These are phyloP conservation scores for Yoshiicerus persimilis DNA, from an alignment of 1,140 invertebrate species.

Conservation along the genomic window DNA sequence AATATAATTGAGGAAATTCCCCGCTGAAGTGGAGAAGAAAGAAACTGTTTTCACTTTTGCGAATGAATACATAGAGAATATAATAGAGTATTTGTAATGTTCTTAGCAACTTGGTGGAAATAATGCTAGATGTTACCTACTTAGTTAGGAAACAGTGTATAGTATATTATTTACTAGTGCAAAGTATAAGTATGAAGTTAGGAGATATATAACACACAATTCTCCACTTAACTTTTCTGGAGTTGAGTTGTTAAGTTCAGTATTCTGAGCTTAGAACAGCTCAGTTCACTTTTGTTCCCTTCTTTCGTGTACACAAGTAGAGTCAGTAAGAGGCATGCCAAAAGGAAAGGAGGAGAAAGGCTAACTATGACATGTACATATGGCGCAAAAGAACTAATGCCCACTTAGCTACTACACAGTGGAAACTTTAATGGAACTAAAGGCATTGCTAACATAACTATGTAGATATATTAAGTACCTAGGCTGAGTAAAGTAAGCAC, in stretches of 20 bases:
- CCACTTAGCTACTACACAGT: background rate
- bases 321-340: background rate
- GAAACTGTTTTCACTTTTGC: conserved; percentile 19
- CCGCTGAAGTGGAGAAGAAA: conserved; percentile 10
- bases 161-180: background rate
- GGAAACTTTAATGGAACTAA: background rate
- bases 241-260: background rate
- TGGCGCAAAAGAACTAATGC: conserved; percentile 3
- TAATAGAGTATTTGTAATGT: background rate
- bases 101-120: background rate
- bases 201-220: background rate
- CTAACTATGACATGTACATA: conserved; percentile 11
- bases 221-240: conserved; percentile 1
- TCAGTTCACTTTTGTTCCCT: background rate
- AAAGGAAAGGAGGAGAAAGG: background rate
- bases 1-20: conserved; percentile 26
- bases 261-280: background rate
- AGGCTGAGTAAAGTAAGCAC: background rate
- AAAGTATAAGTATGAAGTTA: background rate
- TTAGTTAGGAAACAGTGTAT: background rate
- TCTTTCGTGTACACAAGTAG: background rate
- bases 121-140: no score
- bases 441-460: background rate
- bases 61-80: background rate
- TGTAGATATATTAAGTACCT: background rate